Conservation (phyloP, 2,113 vertebrate species). For the Terrapene triunguis region DNA sequence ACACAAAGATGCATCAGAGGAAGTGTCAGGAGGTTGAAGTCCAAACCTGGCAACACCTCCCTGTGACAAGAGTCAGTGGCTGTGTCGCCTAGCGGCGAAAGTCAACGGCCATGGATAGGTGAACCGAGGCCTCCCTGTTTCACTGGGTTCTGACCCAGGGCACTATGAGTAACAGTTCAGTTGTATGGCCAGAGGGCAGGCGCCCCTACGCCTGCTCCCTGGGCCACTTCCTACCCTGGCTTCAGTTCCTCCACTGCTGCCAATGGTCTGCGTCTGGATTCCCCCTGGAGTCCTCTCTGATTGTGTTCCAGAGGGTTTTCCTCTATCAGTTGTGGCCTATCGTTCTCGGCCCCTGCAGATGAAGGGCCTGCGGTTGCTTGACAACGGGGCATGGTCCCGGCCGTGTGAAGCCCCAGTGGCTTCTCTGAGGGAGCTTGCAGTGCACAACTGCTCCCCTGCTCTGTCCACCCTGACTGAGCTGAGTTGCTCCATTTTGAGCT, state of each 20-base stretch:
- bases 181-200: not conserved
- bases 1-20: slow-evolving; percentile 16
- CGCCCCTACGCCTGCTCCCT: too few species aligned
- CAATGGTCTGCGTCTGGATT: not conserved
- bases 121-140: not conserved
- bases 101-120: not conserved
- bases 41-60: not conserved
- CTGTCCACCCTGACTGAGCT: too few species aligned
- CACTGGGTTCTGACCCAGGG: not conserved
- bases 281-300: not conserved
- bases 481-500: too few species aligned
- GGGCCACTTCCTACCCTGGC: not conserved
- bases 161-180: not conserved
- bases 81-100: not conserved
- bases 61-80: not conserved
- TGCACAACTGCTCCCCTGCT: too few species aligned
- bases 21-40: not conserved
- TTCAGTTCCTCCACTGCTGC: not conserved
- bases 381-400: too few species aligned
- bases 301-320: not conserved
- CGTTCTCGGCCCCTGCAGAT: too few species aligned
- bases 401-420: too few species aligned
- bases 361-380: too few species aligned
- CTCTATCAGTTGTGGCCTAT: too few species aligned
- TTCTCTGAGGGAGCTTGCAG: too few species aligned